Conservation (phyloP, 2,113 vertebrate species). For the Oceanites oceanicus region DNA sequence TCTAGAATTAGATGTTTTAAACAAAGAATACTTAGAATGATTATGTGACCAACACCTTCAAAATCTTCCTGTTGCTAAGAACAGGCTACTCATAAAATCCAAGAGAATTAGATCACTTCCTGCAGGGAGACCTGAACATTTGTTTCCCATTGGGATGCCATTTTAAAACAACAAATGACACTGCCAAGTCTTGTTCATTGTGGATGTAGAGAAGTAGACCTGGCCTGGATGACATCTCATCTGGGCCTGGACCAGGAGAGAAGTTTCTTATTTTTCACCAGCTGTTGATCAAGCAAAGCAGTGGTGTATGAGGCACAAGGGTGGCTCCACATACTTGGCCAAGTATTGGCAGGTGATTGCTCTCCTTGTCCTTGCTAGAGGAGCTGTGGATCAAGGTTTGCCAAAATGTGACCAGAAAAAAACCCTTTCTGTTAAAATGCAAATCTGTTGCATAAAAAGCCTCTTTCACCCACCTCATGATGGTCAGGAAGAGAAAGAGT, state of each 20-base stretch:
- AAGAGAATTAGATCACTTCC: not conserved
- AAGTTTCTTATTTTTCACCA: not conserved
- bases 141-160: not conserved
- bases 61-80: not conserved
- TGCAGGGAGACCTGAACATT: not conserved
- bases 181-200: not conserved
- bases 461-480: not conserved
- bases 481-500: not conserved
- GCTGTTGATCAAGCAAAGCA: not conserved
- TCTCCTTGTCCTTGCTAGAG: not conserved
- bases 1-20: not conserved
- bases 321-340: not conserved
- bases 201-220: not conserved
- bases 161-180: not conserved
- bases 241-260: not conserved
- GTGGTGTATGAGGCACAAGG: not conserved
- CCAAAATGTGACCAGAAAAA: not conserved
- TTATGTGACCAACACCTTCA: not conserved
- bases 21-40: not conserved
- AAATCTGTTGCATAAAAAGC: not conserved
- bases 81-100: not conserved
- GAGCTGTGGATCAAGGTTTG: not conserved
- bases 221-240: not conserved
- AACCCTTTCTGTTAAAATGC: not conserved
- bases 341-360: not conserved